phyloP scores from a whole-genome alignment of 2,888 invertebrate genomes.

The Stomorhina lunata region DNA sequence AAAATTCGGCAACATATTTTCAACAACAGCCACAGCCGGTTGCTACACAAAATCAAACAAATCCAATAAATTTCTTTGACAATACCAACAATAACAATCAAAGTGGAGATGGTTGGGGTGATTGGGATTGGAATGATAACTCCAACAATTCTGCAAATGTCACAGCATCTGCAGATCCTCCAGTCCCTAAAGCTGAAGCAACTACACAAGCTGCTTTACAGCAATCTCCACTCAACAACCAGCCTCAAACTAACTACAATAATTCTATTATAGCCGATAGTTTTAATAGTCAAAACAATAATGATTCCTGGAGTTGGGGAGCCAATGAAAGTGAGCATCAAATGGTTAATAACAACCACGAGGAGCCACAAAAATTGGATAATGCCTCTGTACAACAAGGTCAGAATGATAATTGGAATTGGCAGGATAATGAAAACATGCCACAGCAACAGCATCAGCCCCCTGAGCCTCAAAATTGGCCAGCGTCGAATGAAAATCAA shows the following conservation, averaged over 20 bases:
- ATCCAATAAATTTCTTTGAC: conserved; percentile 59
- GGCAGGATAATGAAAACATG: conserved; percentile 81
- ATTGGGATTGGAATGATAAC: conserved; percentile 78
- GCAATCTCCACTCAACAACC: neutral
- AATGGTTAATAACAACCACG: neutral
- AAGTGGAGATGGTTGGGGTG: conserved; percentile 76
- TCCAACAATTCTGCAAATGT: conserved; percentile 51
- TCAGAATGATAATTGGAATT: conserved; percentile 82
- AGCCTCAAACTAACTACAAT: conserved; percentile 45
- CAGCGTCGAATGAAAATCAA: conserved; percentile 9
- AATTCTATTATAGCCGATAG: conserved; percentile 82
- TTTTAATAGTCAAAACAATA: conserved; percentile 78
- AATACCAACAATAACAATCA: conserved; percentile 62
- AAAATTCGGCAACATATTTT: conserved; percentile 32
- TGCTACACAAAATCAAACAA: conserved; percentile 51
- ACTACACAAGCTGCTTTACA: conserved; percentile 7
- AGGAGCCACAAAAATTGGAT: neutral
- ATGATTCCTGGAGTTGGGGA: conserved; percentile 84
- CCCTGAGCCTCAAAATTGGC: neutral
- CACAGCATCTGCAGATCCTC: conserved; percentile 53
- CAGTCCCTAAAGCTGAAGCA: conserved; percentile 46
- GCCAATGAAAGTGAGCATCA: conserved; percentile 79
- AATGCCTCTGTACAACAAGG: neutral
- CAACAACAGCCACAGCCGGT: conserved; percentile 57
- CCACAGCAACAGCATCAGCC: conserved; percentile 24